phyloP scores from a whole-genome alignment of 2,113 vertebrate species.

The Lophura nycthemera region DNA sequence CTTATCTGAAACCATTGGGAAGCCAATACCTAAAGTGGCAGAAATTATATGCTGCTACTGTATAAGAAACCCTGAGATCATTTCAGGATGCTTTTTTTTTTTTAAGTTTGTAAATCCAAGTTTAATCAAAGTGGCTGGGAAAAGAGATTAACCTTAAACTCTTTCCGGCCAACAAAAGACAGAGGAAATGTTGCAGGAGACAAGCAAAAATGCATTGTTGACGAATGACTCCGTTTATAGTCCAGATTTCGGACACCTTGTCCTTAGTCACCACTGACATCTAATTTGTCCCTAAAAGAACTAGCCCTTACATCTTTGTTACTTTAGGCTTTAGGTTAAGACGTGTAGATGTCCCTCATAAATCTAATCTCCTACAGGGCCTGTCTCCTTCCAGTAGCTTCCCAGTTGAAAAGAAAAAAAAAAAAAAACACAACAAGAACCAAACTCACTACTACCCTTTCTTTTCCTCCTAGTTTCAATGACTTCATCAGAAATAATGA shows the following conservation, averaged over 20 bases:
- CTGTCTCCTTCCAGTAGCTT: conserved; percentile 30
- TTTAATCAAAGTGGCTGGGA: not conserved
- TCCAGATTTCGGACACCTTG: conserved; percentile 75
- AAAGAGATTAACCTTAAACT: conserved; percentile 62
- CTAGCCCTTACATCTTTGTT: conserved; percentile 75
- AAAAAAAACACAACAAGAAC: not conserved
- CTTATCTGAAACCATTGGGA: not conserved
- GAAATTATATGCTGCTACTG: not conserved
- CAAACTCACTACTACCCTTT: not conserved
- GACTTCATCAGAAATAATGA: conserved; percentile 49
- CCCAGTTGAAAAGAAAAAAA: not conserved
- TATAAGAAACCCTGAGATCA: not conserved
- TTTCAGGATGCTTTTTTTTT: not conserved
- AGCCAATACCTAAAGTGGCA: not conserved
- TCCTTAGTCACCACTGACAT: conserved; percentile 79
- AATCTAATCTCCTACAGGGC: conserved; percentile 74
- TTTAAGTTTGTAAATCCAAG: conserved; percentile 15
- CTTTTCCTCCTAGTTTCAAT: conserved; percentile 43
- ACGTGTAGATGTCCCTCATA: conserved; percentile 65
- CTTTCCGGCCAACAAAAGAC: conserved; percentile 37
- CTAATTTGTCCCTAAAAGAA: conserved; percentile 77
- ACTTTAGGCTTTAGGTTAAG: conserved; percentile 77
- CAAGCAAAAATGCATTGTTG: conserved; percentile 69
- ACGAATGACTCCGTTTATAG: conserved; percentile 77
- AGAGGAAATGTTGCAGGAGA: conserved; percentile 49